Evolutionary conservation across 1,140 invertebrate species (phyloP), one percentile per base, ranked within the genome.

Genomic region (Steinernema khuongi): DNA sequence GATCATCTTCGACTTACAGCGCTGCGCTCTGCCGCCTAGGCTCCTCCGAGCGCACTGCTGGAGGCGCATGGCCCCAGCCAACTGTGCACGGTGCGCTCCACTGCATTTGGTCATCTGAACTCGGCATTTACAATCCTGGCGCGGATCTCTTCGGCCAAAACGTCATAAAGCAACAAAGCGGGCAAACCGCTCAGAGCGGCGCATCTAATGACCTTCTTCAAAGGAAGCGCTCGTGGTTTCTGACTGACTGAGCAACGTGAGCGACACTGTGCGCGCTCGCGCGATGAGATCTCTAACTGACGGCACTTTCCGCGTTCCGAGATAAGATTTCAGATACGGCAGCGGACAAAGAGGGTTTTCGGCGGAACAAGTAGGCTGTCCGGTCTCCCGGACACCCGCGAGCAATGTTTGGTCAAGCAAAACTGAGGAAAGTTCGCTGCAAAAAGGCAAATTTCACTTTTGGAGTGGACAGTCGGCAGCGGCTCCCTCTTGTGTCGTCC

Each of bases 101-200:
- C 7, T n/a, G 36, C 19, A 22, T 22, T 60, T 60, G 11, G 7
- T 60, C 22, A 26, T 7, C 4, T 22, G 50, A 60, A 60, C 50
- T 60, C 19, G 50, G 4, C 4, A 26, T 60, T 60, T 60, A 60
- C 22, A 22, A 60, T 60, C 14, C 26, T 4, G 14, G 50, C 22
- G 22, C 11, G 2, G 11, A 60, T 17, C 50, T 14, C 50, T 7
- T 60, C 14, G 19, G 50, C 26, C 4, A 60, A 60, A 60, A 26
- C 26, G 50, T 60, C 50, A 60, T 26, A 60, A 60, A 60, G 50
- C 50, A 60, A 60, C 50, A 60, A 60, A 60, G 50, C 36, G n/a
- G n/a, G 7, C 7, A n/a, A 41, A 60, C 50, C 22, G 50, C 50
- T 60, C n/a, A n/a, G n/a, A 60, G 19, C 7, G 4, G 50, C 50